Evolutionary conservation across 2,113 vertebrate species (phyloP).

Genomic region (Morone chrysops): DNA sequence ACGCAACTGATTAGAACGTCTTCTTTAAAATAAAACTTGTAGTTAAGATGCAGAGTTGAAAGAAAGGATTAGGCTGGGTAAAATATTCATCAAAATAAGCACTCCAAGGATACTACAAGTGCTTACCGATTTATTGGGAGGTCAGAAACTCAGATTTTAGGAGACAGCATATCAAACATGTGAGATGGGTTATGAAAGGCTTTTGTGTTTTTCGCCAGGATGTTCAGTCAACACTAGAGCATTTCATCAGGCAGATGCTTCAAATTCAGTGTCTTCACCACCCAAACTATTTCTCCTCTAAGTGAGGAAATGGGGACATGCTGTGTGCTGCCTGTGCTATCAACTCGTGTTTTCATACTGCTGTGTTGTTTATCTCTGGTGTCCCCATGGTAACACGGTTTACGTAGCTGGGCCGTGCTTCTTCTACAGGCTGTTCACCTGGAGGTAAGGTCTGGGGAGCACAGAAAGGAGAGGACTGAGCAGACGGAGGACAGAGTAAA

Average conservation of each 20-base stretch:
- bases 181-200: background rate
- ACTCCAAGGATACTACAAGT: background rate
- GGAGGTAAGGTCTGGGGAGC: background rate
- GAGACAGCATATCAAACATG: slow-evolving; percentile 13
- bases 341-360: slow-evolving; percentile 18
- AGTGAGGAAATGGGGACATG: slow-evolving; percentile 38
- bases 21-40: slow-evolving; percentile 3
- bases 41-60: background rate
- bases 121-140: background rate
- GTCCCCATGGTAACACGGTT: slow-evolving; percentile 36
- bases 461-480: background rate
- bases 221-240: slow-evolving; percentile 2
- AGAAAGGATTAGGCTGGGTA: slow-evolving; percentile 13
- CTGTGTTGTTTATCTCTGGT: slow-evolving; percentile 24
- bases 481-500: background rate
- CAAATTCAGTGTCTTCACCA: slow-evolving; percentile 6
- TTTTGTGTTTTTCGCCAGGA: slow-evolving; percentile 3
- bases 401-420: background rate
- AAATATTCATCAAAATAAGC: slow-evolving; percentile 54
- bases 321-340: background rate
- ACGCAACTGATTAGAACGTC: background rate
- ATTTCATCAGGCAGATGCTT: slow-evolving; percentile 18
- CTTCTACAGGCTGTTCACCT: slow-evolving; percentile 4
- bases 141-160: slow-evolving; percentile 19
- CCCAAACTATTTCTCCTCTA: slow-evolving; percentile 12